Conservation (phyloP, 2,888 invertebrate genomes). For the Isotomurus palustris region DNA sequence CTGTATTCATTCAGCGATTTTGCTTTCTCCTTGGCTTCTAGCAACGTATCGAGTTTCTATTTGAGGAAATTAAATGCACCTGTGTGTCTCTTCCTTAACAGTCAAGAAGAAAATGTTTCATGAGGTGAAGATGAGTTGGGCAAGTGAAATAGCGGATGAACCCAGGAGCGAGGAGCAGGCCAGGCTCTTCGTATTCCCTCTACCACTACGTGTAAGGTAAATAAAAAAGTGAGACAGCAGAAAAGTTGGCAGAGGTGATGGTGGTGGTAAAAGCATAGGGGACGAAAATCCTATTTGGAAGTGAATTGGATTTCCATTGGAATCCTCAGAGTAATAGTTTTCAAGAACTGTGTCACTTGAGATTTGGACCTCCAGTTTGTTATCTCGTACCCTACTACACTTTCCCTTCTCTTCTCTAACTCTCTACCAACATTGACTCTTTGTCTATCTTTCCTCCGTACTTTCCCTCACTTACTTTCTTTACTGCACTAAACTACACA, state of each 20-base stretch:
- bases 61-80: conserved; percentile 14
- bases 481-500: too few relatives aligned
- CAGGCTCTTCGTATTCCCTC: background rate
- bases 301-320: conserved; percentile 42
- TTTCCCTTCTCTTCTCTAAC: background rate
- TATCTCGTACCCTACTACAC: conserved; percentile 22
- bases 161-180: background rate
- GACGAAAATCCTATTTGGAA: conserved; percentile 29
- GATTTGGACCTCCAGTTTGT: conserved; percentile 38
- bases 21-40: background rate
- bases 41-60: background rate
- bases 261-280: too few relatives aligned
- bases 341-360: conserved; percentile 42
- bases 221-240: conserved; percentile 9
- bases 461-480: too few relatives aligned
- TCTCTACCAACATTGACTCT: too few relatives aligned
- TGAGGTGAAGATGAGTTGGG: conserved; percentile 7
- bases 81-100: background rate
- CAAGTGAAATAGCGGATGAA: conserved; percentile 6
- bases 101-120: background rate
- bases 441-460: too few relatives aligned
- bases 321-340: conserved; percentile 41
- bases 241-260: conserved; percentile 7
- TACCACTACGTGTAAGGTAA: conserved; percentile 1
- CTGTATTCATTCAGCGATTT: background rate